phyloP scores from a whole-genome alignment of 2,113 vertebrate species.

The Philantomba maxwellii region DNA sequence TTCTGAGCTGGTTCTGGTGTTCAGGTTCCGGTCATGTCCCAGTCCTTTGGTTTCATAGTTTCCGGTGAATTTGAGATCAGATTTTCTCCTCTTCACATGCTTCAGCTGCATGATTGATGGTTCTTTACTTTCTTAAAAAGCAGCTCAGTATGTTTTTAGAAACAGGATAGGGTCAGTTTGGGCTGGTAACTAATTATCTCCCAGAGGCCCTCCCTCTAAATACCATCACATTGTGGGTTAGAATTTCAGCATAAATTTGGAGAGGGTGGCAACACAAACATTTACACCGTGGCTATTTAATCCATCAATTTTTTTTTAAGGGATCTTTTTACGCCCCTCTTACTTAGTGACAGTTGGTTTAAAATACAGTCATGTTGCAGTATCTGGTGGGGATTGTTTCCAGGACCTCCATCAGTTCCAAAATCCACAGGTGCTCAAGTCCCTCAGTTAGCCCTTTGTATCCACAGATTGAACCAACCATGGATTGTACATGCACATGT shows the following conservation, averaged over 20 bases:
- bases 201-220: background rate
- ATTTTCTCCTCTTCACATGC: background rate
- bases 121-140: background rate
- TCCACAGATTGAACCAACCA: background rate
- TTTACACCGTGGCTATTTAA: background rate
- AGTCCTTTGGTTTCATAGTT: background rate
- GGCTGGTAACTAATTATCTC: background rate
- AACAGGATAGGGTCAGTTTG: background rate
- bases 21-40: background rate
- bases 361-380: background rate
- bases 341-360: slow-evolving; percentile 12
- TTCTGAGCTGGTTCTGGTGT: background rate
- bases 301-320: background rate
- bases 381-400: background rate
- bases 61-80: background rate
- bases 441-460: background rate
- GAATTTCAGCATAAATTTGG: background rate
- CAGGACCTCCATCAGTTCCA: background rate
- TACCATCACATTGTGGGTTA: background rate
- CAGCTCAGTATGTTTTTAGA: background rate
- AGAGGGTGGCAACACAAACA: background rate
- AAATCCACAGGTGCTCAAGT: background rate
- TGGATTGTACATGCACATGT: background rate
- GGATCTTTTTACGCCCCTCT: background rate
- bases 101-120: background rate